These are phyloP conservation scores for Aegotheles bennettii DNA, from an alignment of 2,113 vertebrate genomes.

Conservation along the genomic window DNA sequence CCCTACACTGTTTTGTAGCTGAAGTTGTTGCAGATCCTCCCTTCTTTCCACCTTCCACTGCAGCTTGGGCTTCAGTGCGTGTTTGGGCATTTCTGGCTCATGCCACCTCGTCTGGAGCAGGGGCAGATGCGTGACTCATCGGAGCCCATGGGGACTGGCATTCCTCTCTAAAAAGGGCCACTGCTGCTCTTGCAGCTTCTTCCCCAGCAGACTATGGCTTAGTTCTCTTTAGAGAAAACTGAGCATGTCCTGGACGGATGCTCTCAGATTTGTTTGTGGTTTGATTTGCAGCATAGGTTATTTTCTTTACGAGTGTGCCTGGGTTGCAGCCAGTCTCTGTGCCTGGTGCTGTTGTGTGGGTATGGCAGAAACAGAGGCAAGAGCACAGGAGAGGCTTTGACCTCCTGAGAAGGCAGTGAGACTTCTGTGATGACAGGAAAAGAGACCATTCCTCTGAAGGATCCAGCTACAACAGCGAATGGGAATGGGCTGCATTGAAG, in stretches of 20 bases:
- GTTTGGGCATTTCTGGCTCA: not conserved
- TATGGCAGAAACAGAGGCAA: not conserved
- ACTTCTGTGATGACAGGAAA: not conserved
- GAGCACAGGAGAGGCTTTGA: not conserved
- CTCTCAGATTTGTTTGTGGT: not conserved
- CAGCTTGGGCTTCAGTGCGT: accelerated
- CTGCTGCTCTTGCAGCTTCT: not conserved
- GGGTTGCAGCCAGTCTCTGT: not conserved
- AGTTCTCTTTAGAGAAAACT: not conserved
- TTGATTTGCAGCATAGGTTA: not conserved
- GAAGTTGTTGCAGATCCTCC: not conserved
- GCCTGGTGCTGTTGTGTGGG: not conserved
- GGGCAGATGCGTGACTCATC: accelerated
- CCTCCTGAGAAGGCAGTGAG: not conserved
- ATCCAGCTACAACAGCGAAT: not conserved
- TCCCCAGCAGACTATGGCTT: not conserved
- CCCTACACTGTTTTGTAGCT: not conserved
- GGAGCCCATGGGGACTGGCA: accelerated
- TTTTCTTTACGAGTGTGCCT: accelerated
- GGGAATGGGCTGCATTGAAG: not conserved
- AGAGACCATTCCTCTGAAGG: not conserved
- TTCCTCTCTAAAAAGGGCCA: not conserved
- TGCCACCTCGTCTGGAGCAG: accelerated
- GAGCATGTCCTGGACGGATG: accelerated
- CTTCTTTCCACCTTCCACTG: accelerated